A percentile compares a stretch with the other conserved stretches of the same genome.
Evolutionary conservation across 1,140 invertebrate genomes (phyloP).

Genomic region (Dinoponera quadriceps): DNA sequence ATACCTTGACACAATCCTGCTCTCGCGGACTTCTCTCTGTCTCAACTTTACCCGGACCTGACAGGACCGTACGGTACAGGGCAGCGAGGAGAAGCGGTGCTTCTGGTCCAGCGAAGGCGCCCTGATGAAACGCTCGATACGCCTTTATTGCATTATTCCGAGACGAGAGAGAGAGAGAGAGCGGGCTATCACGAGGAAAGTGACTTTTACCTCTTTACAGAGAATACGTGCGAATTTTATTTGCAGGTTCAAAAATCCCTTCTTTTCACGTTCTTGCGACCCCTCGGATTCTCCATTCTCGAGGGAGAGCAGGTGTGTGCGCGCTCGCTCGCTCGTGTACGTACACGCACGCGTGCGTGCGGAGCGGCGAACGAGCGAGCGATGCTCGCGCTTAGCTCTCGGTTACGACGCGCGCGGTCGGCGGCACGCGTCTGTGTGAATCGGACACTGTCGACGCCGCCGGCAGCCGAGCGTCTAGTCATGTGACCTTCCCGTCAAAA

Average conservation of each 20-base stretch:
- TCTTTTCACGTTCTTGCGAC: not conserved
- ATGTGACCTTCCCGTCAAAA: conserved; percentile 92
- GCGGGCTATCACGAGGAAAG: too few relatives aligned
- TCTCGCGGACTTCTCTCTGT: not conserved
- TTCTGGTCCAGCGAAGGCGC: not conserved
- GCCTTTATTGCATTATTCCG: too few relatives aligned
- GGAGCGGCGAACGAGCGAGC: conserved; percentile 19
- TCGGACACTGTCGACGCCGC: conserved; percentile 2
- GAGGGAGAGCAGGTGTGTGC: conserved; percentile 22
- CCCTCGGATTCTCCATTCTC: not conserved
- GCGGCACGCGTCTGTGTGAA: conserved; percentile 25
- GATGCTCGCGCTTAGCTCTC: conserved; percentile 60
- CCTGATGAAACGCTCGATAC: too few relatives aligned
- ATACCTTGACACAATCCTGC: not conserved
- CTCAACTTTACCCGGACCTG: not conserved
- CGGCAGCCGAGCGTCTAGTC: conserved; percentile 82
- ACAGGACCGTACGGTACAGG: not conserved
- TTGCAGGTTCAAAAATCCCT: not conserved
- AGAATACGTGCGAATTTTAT: not conserved
- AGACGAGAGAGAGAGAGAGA: too few relatives aligned
- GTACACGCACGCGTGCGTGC: not conserved
- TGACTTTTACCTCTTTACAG: too few relatives aligned
- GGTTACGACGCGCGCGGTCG: conserved; percentile 53
- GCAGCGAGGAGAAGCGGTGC: not conserved
- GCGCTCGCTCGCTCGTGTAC: not conserved